These are phyloP conservation scores for Acleris emargana DNA, from an alignment of 2,888 invertebrate species.

Conservation along the genomic window DNA sequence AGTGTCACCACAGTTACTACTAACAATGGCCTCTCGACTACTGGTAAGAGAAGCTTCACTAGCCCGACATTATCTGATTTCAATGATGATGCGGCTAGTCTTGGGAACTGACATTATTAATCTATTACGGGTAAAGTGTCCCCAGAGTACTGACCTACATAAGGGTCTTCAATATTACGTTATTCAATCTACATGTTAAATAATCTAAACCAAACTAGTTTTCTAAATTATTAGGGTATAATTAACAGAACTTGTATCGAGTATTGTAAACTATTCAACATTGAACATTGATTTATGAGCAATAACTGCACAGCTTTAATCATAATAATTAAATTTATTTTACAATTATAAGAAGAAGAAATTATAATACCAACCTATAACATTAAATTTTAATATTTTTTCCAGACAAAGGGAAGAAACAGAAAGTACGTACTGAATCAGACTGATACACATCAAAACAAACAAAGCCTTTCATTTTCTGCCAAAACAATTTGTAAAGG, in stretches of 20 bases:
- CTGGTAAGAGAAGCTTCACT: conserved; percentile 51
- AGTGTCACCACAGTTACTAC: conserved; percentile 49
- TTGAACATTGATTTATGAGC: conserved; percentile 7
- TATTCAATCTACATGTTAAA: conserved; percentile 11
- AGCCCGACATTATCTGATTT: conserved; percentile 47
- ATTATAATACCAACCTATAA: conserved; percentile 8
- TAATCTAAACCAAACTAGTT: conserved; percentile 24
- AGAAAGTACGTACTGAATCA: conserved; percentile 6
- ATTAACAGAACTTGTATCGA: conserved; percentile 24
- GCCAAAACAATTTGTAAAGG: background rate
- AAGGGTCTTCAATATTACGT: conserved; percentile 15
- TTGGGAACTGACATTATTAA: conserved; percentile 4
- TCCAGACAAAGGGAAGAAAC: background rate
- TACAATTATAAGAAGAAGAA: background rate
- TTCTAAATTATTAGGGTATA: conserved; percentile 15
- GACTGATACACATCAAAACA: conserved; percentile 3
- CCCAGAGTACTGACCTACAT: conserved; percentile 51
- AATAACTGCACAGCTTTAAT: conserved; percentile 4
- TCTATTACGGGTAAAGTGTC: conserved; percentile 43
- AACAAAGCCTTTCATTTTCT: background rate
- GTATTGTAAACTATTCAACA: conserved; percentile 20
- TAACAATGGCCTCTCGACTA: conserved; percentile 42
- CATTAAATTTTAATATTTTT: background rate
- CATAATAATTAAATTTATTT: background rate
- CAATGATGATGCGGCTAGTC: conserved; percentile 4